Evolutionary conservation across 1,140 invertebrate species (phyloP), one percentile per base, ranked within the genome.

Genomic region (Drosophila subpulchrella): DNA sequence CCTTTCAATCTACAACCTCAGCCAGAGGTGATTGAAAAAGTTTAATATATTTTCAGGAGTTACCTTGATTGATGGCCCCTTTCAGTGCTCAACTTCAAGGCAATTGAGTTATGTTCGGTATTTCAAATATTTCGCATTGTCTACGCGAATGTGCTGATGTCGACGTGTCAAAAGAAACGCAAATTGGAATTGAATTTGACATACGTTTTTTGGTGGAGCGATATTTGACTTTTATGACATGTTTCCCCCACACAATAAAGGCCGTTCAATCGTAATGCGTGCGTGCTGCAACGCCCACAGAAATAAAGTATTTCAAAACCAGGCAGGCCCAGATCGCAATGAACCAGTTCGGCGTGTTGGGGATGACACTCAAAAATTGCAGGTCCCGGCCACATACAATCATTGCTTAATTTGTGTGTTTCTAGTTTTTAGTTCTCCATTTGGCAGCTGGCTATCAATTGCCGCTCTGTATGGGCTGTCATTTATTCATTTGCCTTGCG

Each of bases 141-240:
- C 57, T 77, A 51, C 34, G 34, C 53, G 24, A 72, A 58, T 71
- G 27, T 46, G 56, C 34, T 57, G 75, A 56, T 61, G 75, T 53
- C 59, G 46, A 36, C 34, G 47, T 78, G 72, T 75, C 72, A 65
- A 60, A 75, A 44, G 51, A 36, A 75, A 57, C 51, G 42, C 34
- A 65, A 75, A 65, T 65, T 77, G 44, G 6, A 77, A 77, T 78
- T 60, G 65, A 70, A 77, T 77, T 75, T 75, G 62, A 57, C 57
- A 56, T 59, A 38, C 39, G 36, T 50, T 54, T 70, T 48, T 75
- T 15, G 20, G 39, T 1, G n/a, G 44, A 36, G 39, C 51, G 46
- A 57, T 77, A 77, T 77, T 70, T 71, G 75, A 71, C 53, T 78
- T 78, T 77, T 78, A 78, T 78, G 74, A 62, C 74, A 78, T 70